Evolutionary conservation across 2,888 invertebrate genomes (phyloP).

Genomic region (Iselma pallidipennis): DNA sequence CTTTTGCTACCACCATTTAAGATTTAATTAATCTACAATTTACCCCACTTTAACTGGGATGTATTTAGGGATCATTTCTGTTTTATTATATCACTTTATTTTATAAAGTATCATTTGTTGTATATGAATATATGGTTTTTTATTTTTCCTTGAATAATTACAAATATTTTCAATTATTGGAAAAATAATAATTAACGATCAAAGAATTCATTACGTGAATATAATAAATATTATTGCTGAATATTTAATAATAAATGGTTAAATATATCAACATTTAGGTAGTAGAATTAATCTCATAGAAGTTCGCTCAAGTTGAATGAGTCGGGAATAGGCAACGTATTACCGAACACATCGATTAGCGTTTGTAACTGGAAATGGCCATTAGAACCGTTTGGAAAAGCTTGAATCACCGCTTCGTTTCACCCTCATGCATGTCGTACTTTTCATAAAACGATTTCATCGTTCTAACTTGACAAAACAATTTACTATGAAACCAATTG

Average conservation of each 20-base stretch:
- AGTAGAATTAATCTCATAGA: slow-evolving; percentile 22
- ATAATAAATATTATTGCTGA: too few relatives aligned
- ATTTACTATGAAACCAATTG: slow-evolving; percentile 17
- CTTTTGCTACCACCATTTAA: slow-evolving; percentile 28
- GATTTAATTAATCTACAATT: slow-evolving; percentile 40
- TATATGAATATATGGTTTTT: neutral
- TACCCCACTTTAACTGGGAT: slow-evolving; percentile 29
- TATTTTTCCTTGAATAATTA: neutral
- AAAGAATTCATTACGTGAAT: neutral
- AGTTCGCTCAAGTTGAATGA: slow-evolving; percentile 15
- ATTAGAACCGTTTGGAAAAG: slow-evolving; percentile 47
- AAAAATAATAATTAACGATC: neutral
- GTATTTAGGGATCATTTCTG: slow-evolving; percentile 22
- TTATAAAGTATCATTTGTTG: slow-evolving; percentile 16
- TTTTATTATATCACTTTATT: slow-evolving; percentile 23
- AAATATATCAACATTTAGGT: slow-evolving; percentile 25
- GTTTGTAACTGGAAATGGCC: slow-evolving; percentile 53
- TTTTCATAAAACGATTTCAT: slow-evolving; percentile 36
- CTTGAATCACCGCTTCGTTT: slow-evolving; percentile 46
- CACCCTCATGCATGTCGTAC: slow-evolving; percentile 44
- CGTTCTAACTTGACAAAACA: slow-evolving; percentile 21
- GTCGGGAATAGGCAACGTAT: slow-evolving; percentile 37
- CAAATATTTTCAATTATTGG: slow-evolving; percentile 13
- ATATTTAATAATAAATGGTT: too few relatives aligned
- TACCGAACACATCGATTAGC: slow-evolving; percentile 51